Conservation (phyloP, 2,888 invertebrate genomes). For the Heliconius hortense region DNA sequence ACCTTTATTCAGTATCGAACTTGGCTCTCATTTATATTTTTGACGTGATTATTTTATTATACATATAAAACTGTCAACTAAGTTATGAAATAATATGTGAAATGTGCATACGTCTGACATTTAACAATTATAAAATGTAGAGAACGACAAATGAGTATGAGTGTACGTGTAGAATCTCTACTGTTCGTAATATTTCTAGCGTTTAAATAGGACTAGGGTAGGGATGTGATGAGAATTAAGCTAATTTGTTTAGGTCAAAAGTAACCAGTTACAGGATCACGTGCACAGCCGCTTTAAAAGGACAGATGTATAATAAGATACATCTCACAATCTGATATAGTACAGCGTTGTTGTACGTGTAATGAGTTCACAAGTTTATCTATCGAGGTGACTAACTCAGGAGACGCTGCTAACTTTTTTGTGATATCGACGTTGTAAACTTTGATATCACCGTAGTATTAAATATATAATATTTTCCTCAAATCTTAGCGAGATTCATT, state of each 20-base stretch:
- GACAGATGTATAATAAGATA: constrained; percentile 46
- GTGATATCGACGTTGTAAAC: constrained; percentile 29
- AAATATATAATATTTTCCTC: not conserved
- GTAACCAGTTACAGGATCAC: constrained; percentile 38
- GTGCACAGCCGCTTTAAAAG: constrained; percentile 36
- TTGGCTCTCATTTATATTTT: too few relatives aligned
- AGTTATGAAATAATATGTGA: not conserved
- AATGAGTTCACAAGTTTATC: constrained; percentile 56
- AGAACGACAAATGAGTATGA: not conserved
- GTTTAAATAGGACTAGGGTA: not conserved
- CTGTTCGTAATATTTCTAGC: not conserved
- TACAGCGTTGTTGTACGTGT: constrained; percentile 53
- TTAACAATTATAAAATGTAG: not conserved
- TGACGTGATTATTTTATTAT: not conserved
- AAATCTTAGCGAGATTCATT: too few relatives aligned
- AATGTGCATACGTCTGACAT: not conserved
- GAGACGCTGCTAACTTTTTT: constrained; percentile 38
- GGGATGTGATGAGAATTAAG: constrained; percentile 13
- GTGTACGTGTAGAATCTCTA: not conserved
- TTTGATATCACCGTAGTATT: constrained; percentile 28
- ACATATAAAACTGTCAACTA: not conserved
- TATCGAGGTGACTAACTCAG: constrained; percentile 53
- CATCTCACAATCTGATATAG: constrained; percentile 49
- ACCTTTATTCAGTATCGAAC: too few relatives aligned
- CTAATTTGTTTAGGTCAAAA: constrained; percentile 32